Evolutionary conservation across 2,797 vertebrate genomes (phyloP).

Genomic region (Tapera naevia): DNA sequence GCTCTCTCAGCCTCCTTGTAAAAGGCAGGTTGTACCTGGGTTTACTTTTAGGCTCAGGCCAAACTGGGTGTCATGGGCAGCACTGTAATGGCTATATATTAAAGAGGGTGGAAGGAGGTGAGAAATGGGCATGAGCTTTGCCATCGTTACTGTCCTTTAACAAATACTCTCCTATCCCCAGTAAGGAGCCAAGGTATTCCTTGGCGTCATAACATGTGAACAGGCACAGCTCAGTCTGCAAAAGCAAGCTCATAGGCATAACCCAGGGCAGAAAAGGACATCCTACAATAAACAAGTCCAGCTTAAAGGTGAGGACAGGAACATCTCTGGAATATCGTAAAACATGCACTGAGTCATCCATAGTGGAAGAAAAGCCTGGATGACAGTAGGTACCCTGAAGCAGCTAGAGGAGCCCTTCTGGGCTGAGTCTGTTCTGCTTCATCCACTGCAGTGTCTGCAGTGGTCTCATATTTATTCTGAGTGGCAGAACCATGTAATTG

Average conservation of each 20-base stretch:
- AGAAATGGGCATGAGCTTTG: not conserved
- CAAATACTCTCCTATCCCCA: not conserved
- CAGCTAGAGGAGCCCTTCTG: not conserved
- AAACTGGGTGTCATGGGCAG: not conserved
- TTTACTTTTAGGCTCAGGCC: not conserved
- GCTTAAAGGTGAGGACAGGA: not conserved
- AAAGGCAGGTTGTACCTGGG: not conserved
- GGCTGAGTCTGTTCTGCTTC: constrained; percentile 5
- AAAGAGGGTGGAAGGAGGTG: not conserved
- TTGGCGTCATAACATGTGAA: not conserved
- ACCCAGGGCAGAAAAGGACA: not conserved
- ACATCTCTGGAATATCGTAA: not conserved
- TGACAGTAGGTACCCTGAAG: not conserved
- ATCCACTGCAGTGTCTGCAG: not conserved
- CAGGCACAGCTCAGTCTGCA: not conserved
- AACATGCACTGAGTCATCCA: not conserved
- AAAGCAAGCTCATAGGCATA: not conserved
- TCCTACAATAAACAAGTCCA: not conserved
- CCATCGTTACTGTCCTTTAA: not conserved
- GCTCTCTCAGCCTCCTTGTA: not conserved
- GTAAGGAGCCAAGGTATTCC: not conserved
- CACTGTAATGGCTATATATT: not conserved
- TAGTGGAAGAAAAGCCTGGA: not conserved
- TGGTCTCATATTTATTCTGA: constrained; percentile 23
- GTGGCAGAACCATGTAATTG: constrained; percentile 64